These are phyloP conservation scores for Fulica atra DNA, from an alignment of 2,113 vertebrate species.

Conservation along the genomic window DNA sequence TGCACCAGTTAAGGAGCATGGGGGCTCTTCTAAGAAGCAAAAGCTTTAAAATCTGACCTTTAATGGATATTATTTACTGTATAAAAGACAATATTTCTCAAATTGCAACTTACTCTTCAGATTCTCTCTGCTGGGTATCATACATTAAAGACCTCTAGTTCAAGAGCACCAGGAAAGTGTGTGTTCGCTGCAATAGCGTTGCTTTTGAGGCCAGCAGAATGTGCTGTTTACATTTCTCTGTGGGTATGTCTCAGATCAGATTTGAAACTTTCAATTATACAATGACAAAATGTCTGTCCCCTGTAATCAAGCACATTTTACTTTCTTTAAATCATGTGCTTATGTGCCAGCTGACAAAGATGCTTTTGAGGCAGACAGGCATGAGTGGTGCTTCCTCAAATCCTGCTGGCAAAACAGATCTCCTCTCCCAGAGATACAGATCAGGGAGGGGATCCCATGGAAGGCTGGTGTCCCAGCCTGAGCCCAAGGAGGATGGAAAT, in stretches of 20 bases:
- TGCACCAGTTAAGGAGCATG: not conserved
- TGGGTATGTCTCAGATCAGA: not conserved
- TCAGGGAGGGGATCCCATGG: not conserved
- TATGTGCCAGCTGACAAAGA: not conserved
- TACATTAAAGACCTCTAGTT: not conserved
- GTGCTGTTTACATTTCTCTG: not conserved
- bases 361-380: not conserved
- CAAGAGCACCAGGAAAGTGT: not conserved
- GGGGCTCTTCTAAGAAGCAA: not conserved
- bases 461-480: not conserved
- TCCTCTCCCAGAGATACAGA: not conserved
- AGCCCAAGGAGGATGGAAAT: not conserved
- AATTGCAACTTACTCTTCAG: not conserved
- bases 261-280: constrained; percentile 23
- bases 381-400: not conserved
- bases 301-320: constrained; percentile 24
- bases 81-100: not conserved
- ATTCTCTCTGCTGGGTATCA: not conserved
- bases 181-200: not conserved
- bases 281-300: not conserved
- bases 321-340: constrained; percentile 12
- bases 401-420: not conserved
- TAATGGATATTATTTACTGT: not conserved
- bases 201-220: not conserved
- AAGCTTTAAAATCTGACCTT: not conserved